These are phyloP conservation scores for Philopotamus ludificatus DNA, from an alignment of 1,140 invertebrate species.

Conservation along the genomic window DNA sequence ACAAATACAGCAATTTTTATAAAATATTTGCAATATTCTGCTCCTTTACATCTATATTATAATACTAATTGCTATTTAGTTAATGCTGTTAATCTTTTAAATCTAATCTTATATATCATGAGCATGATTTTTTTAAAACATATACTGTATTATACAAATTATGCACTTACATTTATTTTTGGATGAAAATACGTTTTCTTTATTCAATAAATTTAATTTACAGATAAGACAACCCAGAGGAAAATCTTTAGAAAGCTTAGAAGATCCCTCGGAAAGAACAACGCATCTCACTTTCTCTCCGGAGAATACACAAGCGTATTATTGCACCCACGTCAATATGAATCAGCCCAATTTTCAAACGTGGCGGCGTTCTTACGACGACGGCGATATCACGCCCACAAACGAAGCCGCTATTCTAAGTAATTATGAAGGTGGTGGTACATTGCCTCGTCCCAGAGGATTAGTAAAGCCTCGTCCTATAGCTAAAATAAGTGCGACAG, in stretches of 20 bases:
- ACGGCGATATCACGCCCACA: constrained; percentile 85
- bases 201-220: constrained; percentile 37
- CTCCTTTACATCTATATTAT: neutral
- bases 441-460: constrained; percentile 78
- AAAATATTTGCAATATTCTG: no score
- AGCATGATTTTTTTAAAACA: constrained; percentile 5
- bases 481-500: constrained; percentile 73
- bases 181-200: neutral
- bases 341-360: constrained; percentile 51
- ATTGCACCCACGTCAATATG: constrained; percentile 53
- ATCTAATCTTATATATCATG: no score
- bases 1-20: no score
- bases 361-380: constrained; percentile 84
- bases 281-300: constrained; percentile 64
- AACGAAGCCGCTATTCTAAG: constrained; percentile 65
- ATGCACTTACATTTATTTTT: neutral
- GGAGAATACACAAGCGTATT: constrained; percentile 55
- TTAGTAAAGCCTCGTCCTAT: constrained; percentile 80
- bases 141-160: neutral
- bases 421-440: constrained; percentile 73
- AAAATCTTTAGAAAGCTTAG: constrained; percentile 81
- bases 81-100: neutral
- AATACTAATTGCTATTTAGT: neutral
- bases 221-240: constrained; percentile 72
- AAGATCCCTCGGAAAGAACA: constrained; percentile 64